A percentile compares a stretch with the other conserved stretches of the same genome.
These are phyloP conservation scores for Lutraria lutraria DNA, from an alignment of 2,888 invertebrate genomes.

Conservation along the genomic window DNA sequence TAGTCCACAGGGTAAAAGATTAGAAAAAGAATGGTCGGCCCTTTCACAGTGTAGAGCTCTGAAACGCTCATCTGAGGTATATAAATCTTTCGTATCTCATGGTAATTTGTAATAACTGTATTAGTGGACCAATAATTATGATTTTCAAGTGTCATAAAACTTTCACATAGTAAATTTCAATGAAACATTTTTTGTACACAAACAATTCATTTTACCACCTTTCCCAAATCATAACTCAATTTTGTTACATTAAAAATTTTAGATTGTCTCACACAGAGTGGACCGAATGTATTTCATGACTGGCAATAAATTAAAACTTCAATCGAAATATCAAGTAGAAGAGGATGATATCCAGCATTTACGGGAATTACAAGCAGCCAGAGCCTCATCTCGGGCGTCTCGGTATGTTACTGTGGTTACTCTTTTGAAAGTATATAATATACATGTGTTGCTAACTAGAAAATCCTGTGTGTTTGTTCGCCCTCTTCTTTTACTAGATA, in stretches of 20 bases:
- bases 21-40: conserved; percentile 77
- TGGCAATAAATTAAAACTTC: conserved; percentile 71
- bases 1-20: conserved; percentile 74
- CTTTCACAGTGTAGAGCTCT: conserved; percentile 74
- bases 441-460: neutral
- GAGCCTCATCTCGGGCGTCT: conserved; percentile 54
- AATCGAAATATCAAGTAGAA: conserved; percentile 71
- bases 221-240: neutral
- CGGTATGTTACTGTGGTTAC: conserved; percentile 44
- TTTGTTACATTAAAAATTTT: conserved; percentile 17
- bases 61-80: conserved; percentile 79
- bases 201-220: no score
- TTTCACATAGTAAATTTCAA: no score
- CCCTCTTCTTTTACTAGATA: neutral
- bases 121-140: no score
- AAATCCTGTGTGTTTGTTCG: neutral
- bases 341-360: conserved; percentile 70
- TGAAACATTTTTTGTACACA: no score
- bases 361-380: conserved; percentile 65
- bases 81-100: neutral
- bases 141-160: no score
- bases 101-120: no score
- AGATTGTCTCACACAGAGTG: conserved; percentile 75
- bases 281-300: conserved; percentile 78
- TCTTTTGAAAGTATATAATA: neutral